These are phyloP conservation scores for Machaerirhynchus nigripectus DNA, from an alignment of 2,113 vertebrate species.

Conservation along the genomic window DNA sequence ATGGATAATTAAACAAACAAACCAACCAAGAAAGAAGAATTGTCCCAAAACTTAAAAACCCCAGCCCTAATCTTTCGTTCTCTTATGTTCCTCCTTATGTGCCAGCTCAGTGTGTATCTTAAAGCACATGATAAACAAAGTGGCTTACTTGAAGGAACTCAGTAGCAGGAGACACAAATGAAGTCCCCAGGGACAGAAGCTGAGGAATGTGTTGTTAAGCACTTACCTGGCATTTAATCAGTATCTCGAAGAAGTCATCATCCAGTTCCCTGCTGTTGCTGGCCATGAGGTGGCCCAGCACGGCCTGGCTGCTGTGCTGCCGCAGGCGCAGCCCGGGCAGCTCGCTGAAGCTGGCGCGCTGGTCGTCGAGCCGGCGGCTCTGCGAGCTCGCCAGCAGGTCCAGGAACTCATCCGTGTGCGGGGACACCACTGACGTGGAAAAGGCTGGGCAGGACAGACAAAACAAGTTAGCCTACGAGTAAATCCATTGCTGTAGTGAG, in stretches of 20 bases:
- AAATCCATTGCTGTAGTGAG: fast-evolving
- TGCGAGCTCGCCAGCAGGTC: constrained; percentile 89
- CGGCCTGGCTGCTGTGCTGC: constrained; percentile 66
- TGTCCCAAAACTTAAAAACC: background rate
- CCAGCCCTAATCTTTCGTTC: background rate
- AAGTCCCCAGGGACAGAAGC: background rate
- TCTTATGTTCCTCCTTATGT: background rate
- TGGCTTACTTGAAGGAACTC: background rate
- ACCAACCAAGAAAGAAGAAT: background rate
- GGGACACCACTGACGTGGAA: constrained; percentile 75
- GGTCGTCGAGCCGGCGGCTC: constrained; percentile 85
- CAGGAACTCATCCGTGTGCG: constrained; percentile 85
- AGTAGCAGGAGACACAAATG: background rate
- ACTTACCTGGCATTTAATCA: constrained; percentile 91
- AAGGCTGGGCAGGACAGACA: constrained; percentile 64
- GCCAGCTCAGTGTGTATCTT: background rate
- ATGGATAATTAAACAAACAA: background rate
- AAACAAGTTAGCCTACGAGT: background rate
- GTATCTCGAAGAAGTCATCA: constrained; percentile 92
- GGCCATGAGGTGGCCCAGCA: constrained; percentile 82
- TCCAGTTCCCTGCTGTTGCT: constrained; percentile 80
- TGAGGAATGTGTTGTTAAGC: background rate
- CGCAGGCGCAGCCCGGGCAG: constrained; percentile 84
- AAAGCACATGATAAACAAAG: background rate
- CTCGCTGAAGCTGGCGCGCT: constrained; percentile 77